phyloP scores from a whole-genome alignment of 2,113 vertebrate genomes.

The Trogon melanurus region DNA sequence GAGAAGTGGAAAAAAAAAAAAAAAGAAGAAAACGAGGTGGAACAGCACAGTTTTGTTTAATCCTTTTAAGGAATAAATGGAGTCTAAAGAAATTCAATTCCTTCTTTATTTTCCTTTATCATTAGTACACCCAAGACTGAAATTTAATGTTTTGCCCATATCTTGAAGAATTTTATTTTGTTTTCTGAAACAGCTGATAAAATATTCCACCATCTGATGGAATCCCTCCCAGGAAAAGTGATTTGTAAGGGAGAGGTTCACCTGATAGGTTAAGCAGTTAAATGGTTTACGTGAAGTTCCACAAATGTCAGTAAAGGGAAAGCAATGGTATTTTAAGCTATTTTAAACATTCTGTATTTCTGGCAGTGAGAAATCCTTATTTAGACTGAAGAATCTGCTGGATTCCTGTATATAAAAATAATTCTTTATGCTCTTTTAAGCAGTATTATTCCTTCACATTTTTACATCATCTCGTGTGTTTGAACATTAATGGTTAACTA shows the following conservation, averaged over 20 bases:
- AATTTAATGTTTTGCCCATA: neutral
- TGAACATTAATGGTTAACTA: constrained; percentile 1
- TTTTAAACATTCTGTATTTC: neutral
- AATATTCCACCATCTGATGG: neutral
- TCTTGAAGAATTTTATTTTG: neutral
- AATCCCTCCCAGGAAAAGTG: neutral
- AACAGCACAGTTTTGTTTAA: neutral
- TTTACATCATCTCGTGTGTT: constrained; percentile 8
- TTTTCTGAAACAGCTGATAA: neutral
- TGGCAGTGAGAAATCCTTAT: neutral
- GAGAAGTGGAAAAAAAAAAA: neutral
- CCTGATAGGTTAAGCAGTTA: neutral
- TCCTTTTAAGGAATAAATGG: neutral
- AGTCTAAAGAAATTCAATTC: neutral
- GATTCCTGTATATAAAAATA: neutral
- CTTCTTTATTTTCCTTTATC: neutral
- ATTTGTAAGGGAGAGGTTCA: neutral
- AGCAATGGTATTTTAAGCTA: neutral
- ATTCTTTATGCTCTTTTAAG: constrained; percentile 13
- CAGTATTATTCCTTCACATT: neutral
- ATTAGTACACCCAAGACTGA: neutral
- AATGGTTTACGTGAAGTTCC: neutral
- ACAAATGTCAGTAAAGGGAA: neutral
- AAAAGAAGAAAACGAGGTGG: neutral
- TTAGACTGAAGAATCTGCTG: neutral